Evolutionary conservation across 2,113 vertebrate genomes (phyloP).

Genomic region (Dasyurus viverrinus): DNA sequence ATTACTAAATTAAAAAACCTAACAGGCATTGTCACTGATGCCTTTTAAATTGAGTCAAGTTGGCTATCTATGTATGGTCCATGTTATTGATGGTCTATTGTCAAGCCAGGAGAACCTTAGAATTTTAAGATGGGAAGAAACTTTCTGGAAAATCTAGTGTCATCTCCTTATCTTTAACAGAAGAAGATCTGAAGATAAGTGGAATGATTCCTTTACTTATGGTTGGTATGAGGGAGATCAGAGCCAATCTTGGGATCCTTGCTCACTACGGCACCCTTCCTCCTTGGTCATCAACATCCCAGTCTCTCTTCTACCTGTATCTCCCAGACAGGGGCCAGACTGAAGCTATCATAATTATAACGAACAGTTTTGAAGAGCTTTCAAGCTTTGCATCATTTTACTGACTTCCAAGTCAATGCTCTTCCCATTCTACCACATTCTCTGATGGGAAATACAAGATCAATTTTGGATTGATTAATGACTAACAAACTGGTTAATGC

Average conservation of each 20-base stretch:
- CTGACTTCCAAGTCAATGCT: neutral
- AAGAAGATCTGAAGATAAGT: neutral
- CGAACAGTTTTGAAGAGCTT: neutral
- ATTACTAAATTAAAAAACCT: too few species aligned
- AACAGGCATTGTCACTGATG: too few species aligned
- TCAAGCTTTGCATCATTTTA: neutral
- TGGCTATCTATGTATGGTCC: too few species aligned
- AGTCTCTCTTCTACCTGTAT: neutral
- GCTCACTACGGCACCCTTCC: neutral
- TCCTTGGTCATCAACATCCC: neutral
- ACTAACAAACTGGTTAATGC: neutral
- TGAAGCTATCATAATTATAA: neutral
- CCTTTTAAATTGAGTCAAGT: too few species aligned
- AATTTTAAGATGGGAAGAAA: too few species aligned
- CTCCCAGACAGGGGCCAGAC: neutral
- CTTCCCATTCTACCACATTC: neutral
- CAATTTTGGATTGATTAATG: neutral
- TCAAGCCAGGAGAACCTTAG: too few species aligned
- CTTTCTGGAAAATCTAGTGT: too few species aligned
- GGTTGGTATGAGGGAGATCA: neutral
- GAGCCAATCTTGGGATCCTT: neutral
- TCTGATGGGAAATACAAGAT: neutral
- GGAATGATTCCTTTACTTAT: neutral
- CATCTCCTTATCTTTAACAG: neutral
- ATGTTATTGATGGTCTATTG: too few species aligned